These are phyloP conservation scores for Lampropteryx suffumata DNA, from an alignment of 2,888 invertebrate genomes.

Conservation along the genomic window DNA sequence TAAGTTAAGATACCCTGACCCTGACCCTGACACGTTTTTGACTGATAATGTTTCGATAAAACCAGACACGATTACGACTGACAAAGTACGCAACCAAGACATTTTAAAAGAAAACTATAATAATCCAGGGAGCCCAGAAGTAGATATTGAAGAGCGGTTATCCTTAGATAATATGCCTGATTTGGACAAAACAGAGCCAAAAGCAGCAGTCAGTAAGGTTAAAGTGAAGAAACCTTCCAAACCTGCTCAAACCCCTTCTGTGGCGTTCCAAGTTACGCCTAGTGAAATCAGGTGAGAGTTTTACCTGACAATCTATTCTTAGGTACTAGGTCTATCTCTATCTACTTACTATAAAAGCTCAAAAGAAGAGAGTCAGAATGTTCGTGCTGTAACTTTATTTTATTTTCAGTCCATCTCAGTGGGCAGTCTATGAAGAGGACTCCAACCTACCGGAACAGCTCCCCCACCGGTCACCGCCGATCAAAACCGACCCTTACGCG, in stretches of 20 bases:
- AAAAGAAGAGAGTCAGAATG: too few relatives aligned
- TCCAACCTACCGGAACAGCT: slow-evolving; percentile 53
- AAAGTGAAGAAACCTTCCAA: slow-evolving; percentile 52
- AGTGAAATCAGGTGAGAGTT: slow-evolving; percentile 73
- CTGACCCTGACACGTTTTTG: neutral
- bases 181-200: slow-evolving; percentile 52
- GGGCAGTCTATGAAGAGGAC: slow-evolving; percentile 75
- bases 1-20: slow-evolving; percentile 15
- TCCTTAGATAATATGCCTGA: slow-evolving; percentile 55
- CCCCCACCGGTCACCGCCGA: slow-evolving; percentile 61
- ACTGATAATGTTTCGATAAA: slow-evolving; percentile 29
- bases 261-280: slow-evolving; percentile 75
- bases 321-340: too few relatives aligned
- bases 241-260: slow-evolving; percentile 68
- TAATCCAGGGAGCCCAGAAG: slow-evolving; percentile 44
- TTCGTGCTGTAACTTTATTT: slow-evolving; percentile 31
- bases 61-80: slow-evolving; percentile 17
- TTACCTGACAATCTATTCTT: too few relatives aligned
- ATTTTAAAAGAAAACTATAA: slow-evolving; percentile 48
- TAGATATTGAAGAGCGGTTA: slow-evolving; percentile 61
- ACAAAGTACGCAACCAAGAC: slow-evolving; percentile 34
- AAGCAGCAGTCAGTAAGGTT: slow-evolving; percentile 39
- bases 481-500: slow-evolving; percentile 68
- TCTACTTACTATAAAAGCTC: too few relatives aligned
- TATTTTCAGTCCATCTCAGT: slow-evolving; percentile 68